A percentile compares a stretch with the other conserved stretches of the same genome.
phyloP scores from a whole-genome alignment of 2,113 vertebrate genomes.

The Xenopus borealis region DNA sequence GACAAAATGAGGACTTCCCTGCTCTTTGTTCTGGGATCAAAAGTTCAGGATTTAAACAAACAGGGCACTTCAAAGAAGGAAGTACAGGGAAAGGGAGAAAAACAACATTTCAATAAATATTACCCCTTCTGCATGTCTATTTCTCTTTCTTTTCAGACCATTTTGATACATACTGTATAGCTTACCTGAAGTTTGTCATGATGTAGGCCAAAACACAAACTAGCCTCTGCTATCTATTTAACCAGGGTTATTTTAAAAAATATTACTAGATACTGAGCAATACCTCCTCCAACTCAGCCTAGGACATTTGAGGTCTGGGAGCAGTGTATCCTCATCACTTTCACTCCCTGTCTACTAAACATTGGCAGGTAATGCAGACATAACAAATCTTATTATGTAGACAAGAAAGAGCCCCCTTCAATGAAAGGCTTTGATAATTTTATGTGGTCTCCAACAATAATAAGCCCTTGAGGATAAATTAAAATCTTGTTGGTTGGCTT shows the following conservation, averaged over 20 bases:
- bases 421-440: conserved; percentile 49
- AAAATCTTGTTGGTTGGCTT: too few relatives aligned
- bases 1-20: conserved; percentile 39
- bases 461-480: too few relatives aligned
- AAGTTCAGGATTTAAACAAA: conserved; percentile 26
- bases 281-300: background rate
- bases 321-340: conserved; percentile 36
- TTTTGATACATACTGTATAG: background rate
- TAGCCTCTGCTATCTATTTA: conserved; percentile 8
- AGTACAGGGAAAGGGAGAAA: background rate
- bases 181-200: background rate
- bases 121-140: too few relatives aligned
- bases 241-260: conserved; percentile 2
- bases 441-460: conserved; percentile 16
- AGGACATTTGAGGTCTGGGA: too few relatives aligned
- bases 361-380: conserved; percentile 35
- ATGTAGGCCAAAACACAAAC: background rate
- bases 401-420: conserved; percentile 32
- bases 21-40: conserved; percentile 31
- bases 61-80: conserved; percentile 26
- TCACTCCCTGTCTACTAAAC: conserved; percentile 43
- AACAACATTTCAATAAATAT: conserved; percentile 2
- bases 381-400: conserved; percentile 18
- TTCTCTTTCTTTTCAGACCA: too few relatives aligned
- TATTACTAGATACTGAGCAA: conserved; percentile 33